These are phyloP conservation scores for Periplaneta americana DNA, from an alignment of 1,140 invertebrate species.

Conservation along the genomic window DNA sequence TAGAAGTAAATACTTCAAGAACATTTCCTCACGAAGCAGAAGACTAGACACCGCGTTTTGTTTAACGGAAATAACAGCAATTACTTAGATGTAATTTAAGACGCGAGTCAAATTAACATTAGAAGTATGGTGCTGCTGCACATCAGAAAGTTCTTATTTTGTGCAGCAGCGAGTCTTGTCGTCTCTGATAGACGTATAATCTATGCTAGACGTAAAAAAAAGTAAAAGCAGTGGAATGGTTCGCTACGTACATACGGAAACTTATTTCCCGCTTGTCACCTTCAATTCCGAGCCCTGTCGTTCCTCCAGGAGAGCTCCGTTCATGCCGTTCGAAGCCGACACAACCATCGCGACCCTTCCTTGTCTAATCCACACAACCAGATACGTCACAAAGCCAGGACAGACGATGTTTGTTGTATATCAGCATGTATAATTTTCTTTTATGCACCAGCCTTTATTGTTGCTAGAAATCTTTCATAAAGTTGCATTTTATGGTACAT, in stretches of 20 bases:
- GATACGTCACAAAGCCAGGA: too few species aligned
- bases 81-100: background rate
- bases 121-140: background rate
- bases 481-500: too few species aligned
- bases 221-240: too few species aligned
- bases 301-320: background rate
- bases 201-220: background rate
- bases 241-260: background rate
- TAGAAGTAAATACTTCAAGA: too few species aligned
- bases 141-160: background rate
- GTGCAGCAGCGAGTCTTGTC: background rate
- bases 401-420: too few species aligned
- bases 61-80: background rate
- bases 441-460: too few species aligned
- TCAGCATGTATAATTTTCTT: too few species aligned
- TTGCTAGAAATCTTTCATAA: too few species aligned
- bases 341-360: background rate
- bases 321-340: background rate
- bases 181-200: background rate
- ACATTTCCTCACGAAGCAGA: too few species aligned
- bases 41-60: too few species aligned
- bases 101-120: background rate
- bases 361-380: background rate
- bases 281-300: constrained; percentile 1
- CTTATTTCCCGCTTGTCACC: constrained; percentile 9